phyloP scores from a whole-genome alignment of 2,888 invertebrate species.

The Tetranychus piercei region DNA sequence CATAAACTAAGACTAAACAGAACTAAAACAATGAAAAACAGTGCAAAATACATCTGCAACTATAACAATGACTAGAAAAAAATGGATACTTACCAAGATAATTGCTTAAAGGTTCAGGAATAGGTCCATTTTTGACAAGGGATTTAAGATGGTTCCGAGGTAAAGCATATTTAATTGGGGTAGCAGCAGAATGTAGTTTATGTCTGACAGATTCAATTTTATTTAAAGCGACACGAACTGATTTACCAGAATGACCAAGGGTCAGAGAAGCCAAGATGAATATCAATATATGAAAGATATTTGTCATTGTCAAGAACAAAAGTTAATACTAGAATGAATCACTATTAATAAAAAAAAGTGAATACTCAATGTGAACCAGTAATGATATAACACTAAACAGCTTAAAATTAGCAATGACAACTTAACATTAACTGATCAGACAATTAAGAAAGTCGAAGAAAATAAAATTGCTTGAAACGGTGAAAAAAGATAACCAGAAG shows the following conservation, averaged over 20 bases:
- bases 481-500: too few species aligned
- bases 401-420: too few species aligned
- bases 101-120: constrained; percentile 7
- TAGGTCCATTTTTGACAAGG: not conserved
- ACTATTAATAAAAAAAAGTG: too few species aligned
- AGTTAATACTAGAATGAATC: not conserved
- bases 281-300: not conserved
- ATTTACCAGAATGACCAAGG: not conserved
- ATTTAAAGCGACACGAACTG: not conserved
- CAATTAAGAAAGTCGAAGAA: too few species aligned
- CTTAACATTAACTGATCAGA: too few species aligned
- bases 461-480: too few species aligned
- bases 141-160: not conserved
- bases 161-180: constrained; percentile 3
- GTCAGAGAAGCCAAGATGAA: not conserved
- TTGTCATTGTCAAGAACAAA: not conserved
- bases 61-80: too few species aligned
- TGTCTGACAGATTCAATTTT: not conserved
- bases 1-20: too few species aligned
- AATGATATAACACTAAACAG: too few species aligned
- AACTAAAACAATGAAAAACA: too few species aligned
- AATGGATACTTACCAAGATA: not conserved
- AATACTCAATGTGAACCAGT: too few species aligned
- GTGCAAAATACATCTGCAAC: too few species aligned
- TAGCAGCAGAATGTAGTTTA: not conserved